Evolutionary conservation across 2,888 invertebrate genomes (phyloP), one percentile per base, ranked within the genome.

Genomic region (Cerceris rybyensis): DNA sequence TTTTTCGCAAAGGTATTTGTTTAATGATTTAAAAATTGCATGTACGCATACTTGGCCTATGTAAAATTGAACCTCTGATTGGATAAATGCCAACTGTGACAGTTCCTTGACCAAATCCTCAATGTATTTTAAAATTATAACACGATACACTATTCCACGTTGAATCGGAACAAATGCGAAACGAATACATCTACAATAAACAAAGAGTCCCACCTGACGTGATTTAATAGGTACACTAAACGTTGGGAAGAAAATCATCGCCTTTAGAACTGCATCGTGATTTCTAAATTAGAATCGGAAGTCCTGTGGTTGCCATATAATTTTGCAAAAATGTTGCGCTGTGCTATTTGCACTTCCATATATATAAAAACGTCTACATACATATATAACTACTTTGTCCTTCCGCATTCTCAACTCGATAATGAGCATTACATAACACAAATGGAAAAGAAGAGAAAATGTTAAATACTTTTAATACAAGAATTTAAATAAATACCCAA

Each of bases 51-150:
- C 46, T 9, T 41, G 57, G 28, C 41, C 54, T 58, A 67, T 42
- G 59, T 46, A 46, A 42, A 67, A 57, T 14, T 70, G 70, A 72
- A 75, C 49, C 52, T 60, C 16, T 54, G 6, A 8, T 60, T 85
- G 86, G 79, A 77, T 7, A 7, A 6, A 41, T 4, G 84, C 85
- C 85, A 86, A 84, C 42, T 78, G 81, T 82, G 68, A 81, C 84
- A 58, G 75, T 80, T 76, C 76, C 83, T 84, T 84, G 82, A 81
- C 79, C 8, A 84, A 80, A 73, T 59, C 65, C 60, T 61, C 14
- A 52, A 16, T 54, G 0, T 28, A 41, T 17, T 67, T 73, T 43
- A 52, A 75, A 81, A 70, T 52, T 80, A 75, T 60, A 70, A 28
- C 58, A 43, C 41, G 9, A 28, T 58, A 16, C 41, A 16, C 13